A percentile compares a stretch with the other conserved stretches of the same genome.
Evolutionary conservation across 2,888 invertebrate species (phyloP).

Genomic region (Erebia epiphron): DNA sequence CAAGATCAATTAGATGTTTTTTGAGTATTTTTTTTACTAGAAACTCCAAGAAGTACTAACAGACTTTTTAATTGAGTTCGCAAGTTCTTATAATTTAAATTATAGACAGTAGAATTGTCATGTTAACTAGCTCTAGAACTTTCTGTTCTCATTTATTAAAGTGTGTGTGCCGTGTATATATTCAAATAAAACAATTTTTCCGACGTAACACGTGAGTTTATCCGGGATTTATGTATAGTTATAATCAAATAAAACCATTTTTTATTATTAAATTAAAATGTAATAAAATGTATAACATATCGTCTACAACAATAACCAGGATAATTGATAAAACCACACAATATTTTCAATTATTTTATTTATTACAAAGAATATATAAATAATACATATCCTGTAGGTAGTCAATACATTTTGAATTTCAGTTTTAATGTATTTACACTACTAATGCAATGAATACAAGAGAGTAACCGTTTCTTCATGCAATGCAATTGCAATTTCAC

Average conservation of each 20-base stretch:
- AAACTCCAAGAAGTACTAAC: too few relatives aligned
- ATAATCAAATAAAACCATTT: slow-evolving; percentile 17
- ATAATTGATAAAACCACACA: slow-evolving; percentile 36
- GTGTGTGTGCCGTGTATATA: too few relatives aligned
- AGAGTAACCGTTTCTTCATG: slow-evolving; percentile 35
- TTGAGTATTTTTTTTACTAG: too few relatives aligned
- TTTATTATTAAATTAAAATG: slow-evolving; percentile 24
- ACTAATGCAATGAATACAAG: slow-evolving; percentile 25
- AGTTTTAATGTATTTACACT: slow-evolving; percentile 42
- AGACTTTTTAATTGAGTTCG: too few relatives aligned
- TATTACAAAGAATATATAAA: slow-evolving; percentile 52
- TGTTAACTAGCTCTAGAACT: too few relatives aligned
- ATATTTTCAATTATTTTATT: slow-evolving; percentile 44
- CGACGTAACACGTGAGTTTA: too few relatives aligned
- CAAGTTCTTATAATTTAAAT: too few relatives aligned
- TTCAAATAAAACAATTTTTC: slow-evolving; percentile 19
- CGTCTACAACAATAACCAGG: slow-evolving; percentile 41
- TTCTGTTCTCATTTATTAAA: too few relatives aligned
- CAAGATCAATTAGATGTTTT: too few relatives aligned
- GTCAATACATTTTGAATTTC: slow-evolving; percentile 45
- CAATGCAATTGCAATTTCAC: slow-evolving; percentile 23
- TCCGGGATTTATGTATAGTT: too few relatives aligned
- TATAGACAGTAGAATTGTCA: too few relatives aligned
- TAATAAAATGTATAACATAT: slow-evolving; percentile 25
- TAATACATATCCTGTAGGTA: slow-evolving; percentile 49